Evolutionary conservation across 2,113 vertebrate genomes (phyloP).

Genomic region (Phyllostomus hastatus): DNA sequence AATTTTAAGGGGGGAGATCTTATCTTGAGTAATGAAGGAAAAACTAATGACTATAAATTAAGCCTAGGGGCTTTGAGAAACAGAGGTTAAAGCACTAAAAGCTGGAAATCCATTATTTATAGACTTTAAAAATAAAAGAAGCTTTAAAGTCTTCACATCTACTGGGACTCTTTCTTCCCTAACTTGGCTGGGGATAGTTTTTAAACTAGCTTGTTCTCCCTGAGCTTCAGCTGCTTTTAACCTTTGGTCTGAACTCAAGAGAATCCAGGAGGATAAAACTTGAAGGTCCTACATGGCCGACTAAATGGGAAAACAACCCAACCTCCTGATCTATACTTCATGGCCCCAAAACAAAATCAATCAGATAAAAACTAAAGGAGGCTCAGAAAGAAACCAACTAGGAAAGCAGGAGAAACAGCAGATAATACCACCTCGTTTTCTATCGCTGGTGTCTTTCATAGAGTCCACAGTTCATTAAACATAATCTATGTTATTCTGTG

Average conservation of each 20-base stretch:
- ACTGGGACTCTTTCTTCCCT: not conserved
- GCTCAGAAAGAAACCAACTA: not conserved
- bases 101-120: slow-evolving; percentile 37
- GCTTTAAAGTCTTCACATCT: slow-evolving; percentile 42
- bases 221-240: not conserved
- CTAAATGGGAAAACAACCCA: not conserved
- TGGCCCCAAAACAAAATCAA: slow-evolving; percentile 2
- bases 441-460: not conserved
- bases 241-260: not conserved
- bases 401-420: not conserved
- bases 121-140: slow-evolving; percentile 38
- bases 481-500: not conserved
- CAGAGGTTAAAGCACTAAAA: not conserved
- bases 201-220: not conserved
- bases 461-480: not conserved
- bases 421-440: not conserved
- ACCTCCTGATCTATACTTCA: not conserved
- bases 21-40: slow-evolving; percentile 43
- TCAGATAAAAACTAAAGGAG: not conserved
- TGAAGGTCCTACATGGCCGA: not conserved
- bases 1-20: not conserved
- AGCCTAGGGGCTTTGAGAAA: not conserved
- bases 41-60: slow-evolving; percentile 43
- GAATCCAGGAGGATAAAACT: not conserved
- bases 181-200: not conserved